These are phyloP conservation scores for Venusia cambrica DNA, from an alignment of 2,888 invertebrate species.

Conservation along the genomic window DNA sequence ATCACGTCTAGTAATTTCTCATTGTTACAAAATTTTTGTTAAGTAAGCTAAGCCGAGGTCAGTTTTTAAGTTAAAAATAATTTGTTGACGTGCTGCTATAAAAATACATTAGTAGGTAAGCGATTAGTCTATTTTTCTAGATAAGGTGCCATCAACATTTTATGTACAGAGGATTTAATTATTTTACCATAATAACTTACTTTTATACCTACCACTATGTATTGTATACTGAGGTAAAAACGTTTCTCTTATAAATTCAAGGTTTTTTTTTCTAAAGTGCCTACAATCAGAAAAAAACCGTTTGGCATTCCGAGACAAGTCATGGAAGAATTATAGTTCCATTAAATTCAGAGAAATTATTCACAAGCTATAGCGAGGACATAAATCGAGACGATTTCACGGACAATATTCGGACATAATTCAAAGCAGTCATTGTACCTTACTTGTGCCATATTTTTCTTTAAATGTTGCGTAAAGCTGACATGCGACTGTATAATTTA, in stretches of 20 bases:
- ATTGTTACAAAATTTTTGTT: too few relatives aligned
- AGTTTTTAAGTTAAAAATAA: constrained; percentile 15
- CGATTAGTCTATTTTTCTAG: constrained; percentile 18
- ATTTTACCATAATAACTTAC: too few relatives aligned
- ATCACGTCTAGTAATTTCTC: too few relatives aligned
- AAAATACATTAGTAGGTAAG: constrained; percentile 17
- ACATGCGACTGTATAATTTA: too few relatives aligned
- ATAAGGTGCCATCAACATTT: background rate
- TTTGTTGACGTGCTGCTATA: constrained; percentile 5
- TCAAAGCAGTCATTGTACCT: constrained; percentile 5
- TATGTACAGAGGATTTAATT: too few relatives aligned
- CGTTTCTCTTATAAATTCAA: too few relatives aligned
- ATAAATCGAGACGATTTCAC: background rate
- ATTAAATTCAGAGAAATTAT: constrained; percentile 4
- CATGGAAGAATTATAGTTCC: constrained; percentile 8
- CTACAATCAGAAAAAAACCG: too few relatives aligned
- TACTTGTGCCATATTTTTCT: too few relatives aligned
- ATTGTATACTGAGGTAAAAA: too few relatives aligned
- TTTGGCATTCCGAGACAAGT: background rate
- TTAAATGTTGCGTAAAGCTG: too few relatives aligned
- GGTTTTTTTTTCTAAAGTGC: too few relatives aligned
- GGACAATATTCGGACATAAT: background rate
- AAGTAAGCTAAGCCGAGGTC: constrained; percentile 8
- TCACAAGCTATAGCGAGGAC: background rate
- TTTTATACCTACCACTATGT: too few relatives aligned